phyloP scores from a whole-genome alignment of 2,113 vertebrate genomes.

The Lophotis ruficrista region DNA sequence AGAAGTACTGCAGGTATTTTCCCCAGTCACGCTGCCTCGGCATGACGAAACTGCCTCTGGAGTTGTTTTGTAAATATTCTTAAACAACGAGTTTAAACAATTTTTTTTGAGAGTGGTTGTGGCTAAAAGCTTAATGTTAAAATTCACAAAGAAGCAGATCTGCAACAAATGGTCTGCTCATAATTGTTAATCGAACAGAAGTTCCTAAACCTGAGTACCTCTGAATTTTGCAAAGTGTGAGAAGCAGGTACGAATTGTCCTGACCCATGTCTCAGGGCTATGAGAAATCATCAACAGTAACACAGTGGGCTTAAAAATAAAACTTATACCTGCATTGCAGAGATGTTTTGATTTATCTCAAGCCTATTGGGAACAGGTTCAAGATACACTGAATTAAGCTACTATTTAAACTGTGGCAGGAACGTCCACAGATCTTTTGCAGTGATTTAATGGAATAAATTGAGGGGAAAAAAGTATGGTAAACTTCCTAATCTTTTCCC shows the following conservation, averaged over 20 bases:
- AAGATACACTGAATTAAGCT: conserved; percentile 14
- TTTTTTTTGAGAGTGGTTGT: not conserved
- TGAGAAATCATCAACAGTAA: not conserved
- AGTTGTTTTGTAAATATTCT: not conserved
- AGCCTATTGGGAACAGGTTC: not conserved
- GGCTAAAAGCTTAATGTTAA: not conserved
- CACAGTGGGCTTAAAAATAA: not conserved
- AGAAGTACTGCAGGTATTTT: not conserved
- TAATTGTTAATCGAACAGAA: not conserved
- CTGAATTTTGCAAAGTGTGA: not conserved
- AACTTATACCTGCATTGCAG: not conserved
- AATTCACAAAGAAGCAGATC: not conserved
- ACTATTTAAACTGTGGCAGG: not conserved
- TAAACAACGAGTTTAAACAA: not conserved
- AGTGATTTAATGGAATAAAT: not conserved
- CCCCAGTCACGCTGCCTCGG: not conserved
- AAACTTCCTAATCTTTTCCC: not conserved
- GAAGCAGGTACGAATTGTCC: not conserved
- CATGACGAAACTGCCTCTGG: not conserved
- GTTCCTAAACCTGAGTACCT: not conserved
- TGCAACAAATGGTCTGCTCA: not conserved
- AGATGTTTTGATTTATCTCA: not conserved
- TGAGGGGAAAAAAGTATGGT: not conserved
- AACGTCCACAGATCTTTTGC: not conserved
- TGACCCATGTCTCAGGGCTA: not conserved